phyloP scores from a whole-genome alignment of 2,113 vertebrate genomes.

The Saguinus midas region DNA sequence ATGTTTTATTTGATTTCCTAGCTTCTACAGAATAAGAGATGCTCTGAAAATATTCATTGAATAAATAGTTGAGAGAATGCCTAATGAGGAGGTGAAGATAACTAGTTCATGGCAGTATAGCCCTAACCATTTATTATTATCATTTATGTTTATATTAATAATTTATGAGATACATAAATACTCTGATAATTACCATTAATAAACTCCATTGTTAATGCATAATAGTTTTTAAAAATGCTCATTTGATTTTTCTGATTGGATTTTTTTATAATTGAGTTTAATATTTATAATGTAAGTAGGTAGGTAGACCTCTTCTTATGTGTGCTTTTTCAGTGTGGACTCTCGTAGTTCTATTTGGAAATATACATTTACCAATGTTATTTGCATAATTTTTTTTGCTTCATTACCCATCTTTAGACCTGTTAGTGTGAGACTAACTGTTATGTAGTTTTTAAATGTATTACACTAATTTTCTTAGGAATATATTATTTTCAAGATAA shows the following conservation, averaged over 20 bases:
- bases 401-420: not conserved
- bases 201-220: not conserved
- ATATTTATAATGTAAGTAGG: not conserved
- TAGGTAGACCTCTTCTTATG: not conserved
- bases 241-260: not conserved
- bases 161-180: not conserved
- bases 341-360: conserved; percentile 22
- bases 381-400: not conserved
- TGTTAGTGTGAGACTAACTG: not conserved
- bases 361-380: not conserved
- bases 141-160: not conserved
- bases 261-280: not conserved
- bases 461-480: not conserved
- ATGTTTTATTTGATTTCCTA: not conserved
- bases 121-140: too few relatives aligned
- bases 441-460: not conserved
- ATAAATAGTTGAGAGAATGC: not conserved
- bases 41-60: not conserved
- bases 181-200: not conserved
- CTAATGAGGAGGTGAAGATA: not conserved
- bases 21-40: not conserved
- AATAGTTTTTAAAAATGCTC: not conserved
- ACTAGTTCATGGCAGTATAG: not conserved
- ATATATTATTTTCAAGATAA: not conserved
- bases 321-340: not conserved